These are phyloP conservation scores for Dasysyrphus albostriatus DNA, from an alignment of 2,888 invertebrate species.

Conservation along the genomic window DNA sequence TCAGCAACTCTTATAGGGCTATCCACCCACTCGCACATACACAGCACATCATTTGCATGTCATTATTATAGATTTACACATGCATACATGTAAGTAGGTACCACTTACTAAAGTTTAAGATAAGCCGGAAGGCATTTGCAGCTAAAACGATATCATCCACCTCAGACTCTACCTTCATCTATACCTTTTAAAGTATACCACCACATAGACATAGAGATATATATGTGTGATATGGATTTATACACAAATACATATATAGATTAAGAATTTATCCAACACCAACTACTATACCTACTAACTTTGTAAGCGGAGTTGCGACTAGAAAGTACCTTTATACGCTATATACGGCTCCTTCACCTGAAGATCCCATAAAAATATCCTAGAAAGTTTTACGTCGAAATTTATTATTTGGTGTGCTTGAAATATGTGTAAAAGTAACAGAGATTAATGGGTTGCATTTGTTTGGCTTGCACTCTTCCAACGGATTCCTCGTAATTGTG, in stretches of 20 bases:
- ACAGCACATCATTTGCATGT: neutral
- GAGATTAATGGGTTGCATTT: slow-evolving; percentile 75
- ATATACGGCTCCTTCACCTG: slow-evolving; percentile 43
- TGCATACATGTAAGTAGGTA: neutral
- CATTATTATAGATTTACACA: neutral
- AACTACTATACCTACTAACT: neutral
- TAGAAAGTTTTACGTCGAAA: slow-evolving; percentile 70
- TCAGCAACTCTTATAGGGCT: neutral
- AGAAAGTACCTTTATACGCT: neutral
- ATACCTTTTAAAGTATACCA: neutral
- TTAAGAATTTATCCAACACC: neutral
- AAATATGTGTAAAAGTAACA: slow-evolving; percentile 76
- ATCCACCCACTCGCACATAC: neutral
- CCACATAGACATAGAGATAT: too few species aligned
- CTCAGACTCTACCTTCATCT: neutral
- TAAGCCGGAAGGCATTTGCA: slow-evolving; percentile 10
- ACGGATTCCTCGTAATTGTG: slow-evolving; percentile 20
- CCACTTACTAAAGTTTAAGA: neutral
- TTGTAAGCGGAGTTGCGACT: neutral
- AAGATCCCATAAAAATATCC: slow-evolving; percentile 71
- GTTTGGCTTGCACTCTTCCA: slow-evolving; percentile 65
- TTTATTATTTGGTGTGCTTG: slow-evolving; percentile 75
- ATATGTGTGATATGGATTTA: too few species aligned
- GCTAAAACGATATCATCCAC: neutral
- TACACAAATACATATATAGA: neutral